Base-by-base conservation (phyloP, 2,888 invertebrate genomes). In the Leptogaster cylindrica region DNA sequence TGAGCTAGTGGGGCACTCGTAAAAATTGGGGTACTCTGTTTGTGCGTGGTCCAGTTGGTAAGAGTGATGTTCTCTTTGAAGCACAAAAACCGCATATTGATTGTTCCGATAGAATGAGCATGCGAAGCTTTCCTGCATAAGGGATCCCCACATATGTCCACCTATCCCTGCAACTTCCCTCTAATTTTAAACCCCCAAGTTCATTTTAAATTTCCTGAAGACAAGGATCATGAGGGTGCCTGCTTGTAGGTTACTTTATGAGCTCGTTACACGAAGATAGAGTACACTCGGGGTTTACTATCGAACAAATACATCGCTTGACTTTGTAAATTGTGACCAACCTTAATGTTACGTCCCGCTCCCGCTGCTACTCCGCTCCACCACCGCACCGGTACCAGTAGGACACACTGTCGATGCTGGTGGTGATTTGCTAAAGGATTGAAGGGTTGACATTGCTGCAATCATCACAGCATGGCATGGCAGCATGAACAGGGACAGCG, bases 381-480 rank as follows among this genome's bases (percentile, higher is more conserved):
- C n/a, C n/a, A n/a, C n/a, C n/a, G n/a, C n/a, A n/a, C n/a, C n/a
- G n/a, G n/a, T n/a, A n/a, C n/a, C n/a, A n/a, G n/a, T n/a, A n/a
- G n/a, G n/a, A n/a, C n/a, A n/a, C n/a, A n/a, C n/a, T n/a, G n/a
- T n/a, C n/a, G n/a, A n/a, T n/a, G n/a, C n/a, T n/a, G n/a, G 33
- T 61, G 44, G 41, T 67, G 67, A 67, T 67, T 64, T 67, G 28
- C 44, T n/a, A 20, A 48, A 51, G 28, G 51, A 28, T 28, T 39
- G 28, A 51, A 63, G 41, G 63, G 44, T 14, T 63, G 64, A 64
- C 64, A 51, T 64, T 63, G 52, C 39, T 64, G 64, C 52, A 51
- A 41, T 63, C 41, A 64, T 67, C 64, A 48, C 67, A 58, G 58
- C 67, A 52, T 52, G 52, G 63, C 52, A 44, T 52, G 63, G 25